Conservation (phyloP, 2,888 invertebrate genomes). For the Oxycera nigricornis region DNA sequence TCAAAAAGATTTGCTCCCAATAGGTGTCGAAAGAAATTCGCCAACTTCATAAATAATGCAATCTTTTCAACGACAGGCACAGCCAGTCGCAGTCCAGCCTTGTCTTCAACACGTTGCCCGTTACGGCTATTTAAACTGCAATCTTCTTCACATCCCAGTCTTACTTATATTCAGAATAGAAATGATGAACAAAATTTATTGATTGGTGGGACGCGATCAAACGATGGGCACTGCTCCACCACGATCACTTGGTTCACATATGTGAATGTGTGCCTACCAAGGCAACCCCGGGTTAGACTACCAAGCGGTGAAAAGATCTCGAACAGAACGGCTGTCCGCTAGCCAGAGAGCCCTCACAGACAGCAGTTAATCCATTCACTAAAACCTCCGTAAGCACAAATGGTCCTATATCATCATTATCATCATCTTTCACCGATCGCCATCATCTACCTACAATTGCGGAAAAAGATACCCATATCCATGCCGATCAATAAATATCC, state of each 20-base stretch:
- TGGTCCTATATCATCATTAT: slow-evolving; percentile 35
- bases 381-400: slow-evolving; percentile 14
- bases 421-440: slow-evolving; percentile 22
- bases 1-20: not conserved
- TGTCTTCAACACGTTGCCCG: not conserved
- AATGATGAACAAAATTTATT: slow-evolving; percentile 30
- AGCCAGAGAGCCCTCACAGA: not conserved
- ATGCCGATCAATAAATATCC: slow-evolving; percentile 30
- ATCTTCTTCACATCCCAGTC: not conserved
- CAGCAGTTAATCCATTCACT: slow-evolving; percentile 7
- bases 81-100: not conserved
- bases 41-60: slow-evolving; percentile 31
- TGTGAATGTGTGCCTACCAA: not conserved
- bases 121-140: not conserved
- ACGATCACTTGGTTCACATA: not conserved
- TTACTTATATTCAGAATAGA: slow-evolving; percentile 4
- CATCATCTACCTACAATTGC: slow-evolving; percentile 21
- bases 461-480: slow-evolving; percentile 21
- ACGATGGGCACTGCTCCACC: not conserved
- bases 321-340: not conserved
- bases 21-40: not conserved
- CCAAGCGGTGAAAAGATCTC: not conserved
- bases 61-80: not conserved
- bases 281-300: not conserved
- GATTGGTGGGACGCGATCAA: slow-evolving; percentile 30